Evolutionary conservation across 2,797 vertebrate genomes (phyloP).

Genomic region (Pachyuromys duprasi): DNA sequence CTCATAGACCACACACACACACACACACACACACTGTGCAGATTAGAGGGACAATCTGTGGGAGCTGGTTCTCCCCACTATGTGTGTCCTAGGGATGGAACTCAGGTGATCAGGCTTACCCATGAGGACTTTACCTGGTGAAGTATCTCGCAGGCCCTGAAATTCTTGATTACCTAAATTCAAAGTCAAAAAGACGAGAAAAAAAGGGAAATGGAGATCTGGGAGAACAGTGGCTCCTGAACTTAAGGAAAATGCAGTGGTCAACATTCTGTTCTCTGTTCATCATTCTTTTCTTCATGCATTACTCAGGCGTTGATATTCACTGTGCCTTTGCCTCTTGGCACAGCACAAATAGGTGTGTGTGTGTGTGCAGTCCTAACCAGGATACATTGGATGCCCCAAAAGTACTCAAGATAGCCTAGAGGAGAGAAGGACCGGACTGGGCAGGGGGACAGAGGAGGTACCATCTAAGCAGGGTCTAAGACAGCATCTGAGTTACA

Average conservation of each 20-base stretch:
- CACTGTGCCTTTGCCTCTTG: not conserved
- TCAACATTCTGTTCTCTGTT: not conserved
- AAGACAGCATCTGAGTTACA: no score
- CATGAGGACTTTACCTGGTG: not conserved
- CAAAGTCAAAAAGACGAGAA: not conserved
- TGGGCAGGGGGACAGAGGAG: not conserved
- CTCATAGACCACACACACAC: not conserved
- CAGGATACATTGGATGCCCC: not conserved
- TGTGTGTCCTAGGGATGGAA: no score
- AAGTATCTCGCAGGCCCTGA: not conserved
- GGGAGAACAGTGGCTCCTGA: not conserved
- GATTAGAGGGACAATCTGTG: not conserved
- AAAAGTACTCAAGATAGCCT: not conserved
- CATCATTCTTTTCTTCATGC: not conserved
- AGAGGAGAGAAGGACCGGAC: not conserved
- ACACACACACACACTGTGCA: not conserved
- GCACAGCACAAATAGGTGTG: not conserved
- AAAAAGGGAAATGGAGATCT: not conserved
- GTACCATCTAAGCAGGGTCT: not conserved
- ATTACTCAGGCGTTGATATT: not conserved
- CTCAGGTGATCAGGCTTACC: not conserved
- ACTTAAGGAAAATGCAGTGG: not conserved
- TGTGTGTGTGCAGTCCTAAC: not conserved
- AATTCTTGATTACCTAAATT: not conserved
- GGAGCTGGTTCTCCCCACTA: not conserved